Conservation (phyloP, 2,888 invertebrate genomes). For the Archaeoteleia sp. region DNA sequence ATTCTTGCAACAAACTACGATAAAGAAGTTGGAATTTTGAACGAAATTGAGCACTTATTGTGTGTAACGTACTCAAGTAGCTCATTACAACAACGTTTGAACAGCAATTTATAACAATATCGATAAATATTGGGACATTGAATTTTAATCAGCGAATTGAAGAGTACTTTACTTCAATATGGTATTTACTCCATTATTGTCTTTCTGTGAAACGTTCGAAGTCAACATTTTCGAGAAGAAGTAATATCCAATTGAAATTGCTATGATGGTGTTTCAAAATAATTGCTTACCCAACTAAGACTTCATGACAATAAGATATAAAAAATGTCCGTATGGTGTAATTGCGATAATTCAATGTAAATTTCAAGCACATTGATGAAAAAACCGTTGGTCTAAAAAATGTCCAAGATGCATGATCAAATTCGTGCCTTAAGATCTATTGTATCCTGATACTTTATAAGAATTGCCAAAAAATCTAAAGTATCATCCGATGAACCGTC, state of each 20-base stretch:
- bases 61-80: conserved; percentile 30
- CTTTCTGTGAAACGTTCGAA: background rate
- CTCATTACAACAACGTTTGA: conserved; percentile 42
- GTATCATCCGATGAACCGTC: conserved; percentile 8
- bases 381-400: too few relatives aligned
- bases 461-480: conserved; percentile 12
- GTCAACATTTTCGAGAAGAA: conserved; percentile 1
- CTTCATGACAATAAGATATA: too few relatives aligned
- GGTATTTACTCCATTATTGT: conserved; percentile 24
- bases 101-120: conserved; percentile 40
- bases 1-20: conserved; percentile 39
- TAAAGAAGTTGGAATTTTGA: conserved; percentile 26
- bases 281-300: conserved; percentile 23
- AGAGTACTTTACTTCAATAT: conserved; percentile 21
- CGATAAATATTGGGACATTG: conserved; percentile 15
- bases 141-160: conserved; percentile 44
- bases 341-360: too few relatives aligned
- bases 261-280: conserved; percentile 9
- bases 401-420: too few relatives aligned
- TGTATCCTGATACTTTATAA: background rate
- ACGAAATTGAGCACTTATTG: conserved; percentile 34
- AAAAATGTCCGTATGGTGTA: too few relatives aligned
- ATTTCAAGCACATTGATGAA: too few relatives aligned
- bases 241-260: conserved; percentile 13
- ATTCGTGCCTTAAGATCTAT: too few relatives aligned